Conservation (phyloP, 1,140 invertebrate species). For the Wiebesia pumilae region DNA sequence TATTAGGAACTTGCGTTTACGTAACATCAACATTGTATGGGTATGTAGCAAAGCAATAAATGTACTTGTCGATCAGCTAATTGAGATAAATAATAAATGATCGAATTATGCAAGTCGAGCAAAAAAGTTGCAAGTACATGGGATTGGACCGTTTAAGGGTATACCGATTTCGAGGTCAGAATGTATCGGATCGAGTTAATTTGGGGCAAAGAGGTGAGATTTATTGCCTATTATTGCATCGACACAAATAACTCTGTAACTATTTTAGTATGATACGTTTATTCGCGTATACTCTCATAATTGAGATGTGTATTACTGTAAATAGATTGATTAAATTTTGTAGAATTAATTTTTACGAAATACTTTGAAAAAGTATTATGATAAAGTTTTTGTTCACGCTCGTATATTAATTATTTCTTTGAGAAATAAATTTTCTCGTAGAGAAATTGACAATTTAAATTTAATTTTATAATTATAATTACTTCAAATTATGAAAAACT, state of each 20-base stretch:
- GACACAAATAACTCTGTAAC: constrained; percentile 19
- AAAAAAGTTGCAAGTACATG: constrained; percentile 18
- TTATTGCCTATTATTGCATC: constrained; percentile 30
- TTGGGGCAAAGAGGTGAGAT: constrained; percentile 23
- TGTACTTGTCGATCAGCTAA: background rate
- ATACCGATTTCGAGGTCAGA: constrained; percentile 22
- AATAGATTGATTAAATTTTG: constrained; percentile 7
- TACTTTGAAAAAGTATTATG: background rate
- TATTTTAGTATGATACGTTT: constrained; percentile 1
- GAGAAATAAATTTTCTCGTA: no score
- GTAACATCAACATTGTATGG: background rate
- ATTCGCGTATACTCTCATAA: background rate
- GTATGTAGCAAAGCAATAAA: constrained; percentile 16
- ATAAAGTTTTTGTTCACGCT: background rate
- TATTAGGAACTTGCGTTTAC: background rate
- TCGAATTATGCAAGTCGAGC: constrained; percentile 37
- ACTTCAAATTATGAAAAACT: no score
- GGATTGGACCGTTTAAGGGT: constrained; percentile 33
- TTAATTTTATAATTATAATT: no score
- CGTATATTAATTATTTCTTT: background rate
- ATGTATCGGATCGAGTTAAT: background rate
- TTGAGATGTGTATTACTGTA: background rate
- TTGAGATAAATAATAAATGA: constrained; percentile 35
- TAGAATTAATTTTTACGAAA: background rate
- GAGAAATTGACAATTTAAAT: no score